Base-by-base conservation (phyloP, 2,797 vertebrate genomes). In the Acanthiza pusilla region DNA sequence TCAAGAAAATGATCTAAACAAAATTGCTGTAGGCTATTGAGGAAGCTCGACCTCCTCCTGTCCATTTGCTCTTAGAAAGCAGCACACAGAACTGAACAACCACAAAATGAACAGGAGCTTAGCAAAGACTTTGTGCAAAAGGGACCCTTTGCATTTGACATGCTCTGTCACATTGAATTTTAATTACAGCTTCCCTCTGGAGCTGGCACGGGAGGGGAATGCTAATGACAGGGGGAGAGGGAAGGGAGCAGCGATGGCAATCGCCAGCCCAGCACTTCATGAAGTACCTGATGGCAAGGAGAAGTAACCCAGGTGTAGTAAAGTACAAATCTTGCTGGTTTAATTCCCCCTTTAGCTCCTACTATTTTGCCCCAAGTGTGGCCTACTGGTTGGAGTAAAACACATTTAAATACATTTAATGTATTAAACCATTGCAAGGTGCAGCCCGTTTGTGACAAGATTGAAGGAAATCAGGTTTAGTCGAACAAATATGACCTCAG, bases 121-220 rank as follows among this genome's bases (percentile, higher is more conserved):
- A 94, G 91, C 78, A 89, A 58, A 84, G 60, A 68, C 88, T 66
- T 88, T 77, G 89, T 88, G 80, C 72, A 45, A 82, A 77, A 89
- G 89, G 92, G 82, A 85, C 85, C 79, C 62, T 85, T 93, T 95
- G 94, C 95, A 91, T 96, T 91, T 96, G 94, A 95, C 92, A 63
- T 16, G 45, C 83, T 92, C 79, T 76, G 83, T 89, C 96, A 96
- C 79, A 54, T 48, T 96, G 95, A 94, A 97, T 97, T 97, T 97
- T 96, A 97, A 97, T 97, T 96, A 92, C 89, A 91, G 85, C 91
- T 89, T 89, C 93, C 85, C 95, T 77, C 93, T 67, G 84, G 93
- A 82, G 81, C 96, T 78, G 68, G 84, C 17, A 23, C 48, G 2
- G 81, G 93, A 94, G 80, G 71, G 84, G 96, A 97, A 95, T 97